Evolutionary conservation across 2,888 invertebrate genomes (phyloP), one percentile per base, ranked within the genome.

Genomic region (Eupsilia transversa): DNA sequence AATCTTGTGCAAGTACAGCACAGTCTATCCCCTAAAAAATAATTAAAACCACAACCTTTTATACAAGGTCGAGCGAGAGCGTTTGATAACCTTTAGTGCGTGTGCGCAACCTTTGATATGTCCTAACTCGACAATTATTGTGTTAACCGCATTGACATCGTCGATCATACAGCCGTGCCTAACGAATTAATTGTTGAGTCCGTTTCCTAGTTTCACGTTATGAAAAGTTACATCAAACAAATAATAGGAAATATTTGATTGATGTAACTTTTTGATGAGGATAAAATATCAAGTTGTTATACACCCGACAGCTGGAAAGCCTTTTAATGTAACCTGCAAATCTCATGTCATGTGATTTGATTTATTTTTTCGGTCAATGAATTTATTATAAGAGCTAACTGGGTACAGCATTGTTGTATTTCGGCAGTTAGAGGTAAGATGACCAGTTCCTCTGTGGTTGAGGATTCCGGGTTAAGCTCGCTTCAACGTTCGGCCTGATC

Each of bases 51-150:
- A 70, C 79, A 69, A 75, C 66, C 71, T 79, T 72, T 70, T 41
- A 23, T 1, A 35, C 79, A 83, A 83, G 83, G 83, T 71, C 33
- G 20, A 12, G 5, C 33, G 67, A 76, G 33, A 81, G 64, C 54
- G 49, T 72, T 79, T 76, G 72, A 79, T 80, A 82, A 80, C 69
- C 79, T 82, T 74, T 79, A 27, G 59, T 71, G 30, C 52, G 46
- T 66, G 23, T 52, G 27, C 33, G 43, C 67, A 70, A 83, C 64
- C 72, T 76, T 77, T 82, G 14, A 59, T 52, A 49, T 83, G 82
- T 80, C 76, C 35, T 79, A 82, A 79, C 75, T 72, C 46, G 23
- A 30, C 67, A 65, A 73, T 80, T 83, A 80, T 38, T n/a, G 43
- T 52, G 59, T 63, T 82, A 68, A 54, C 33, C 23, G 27, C 79